phyloP scores from a whole-genome alignment of 2,113 vertebrate species.

The Chelonoidis abingdonii region DNA sequence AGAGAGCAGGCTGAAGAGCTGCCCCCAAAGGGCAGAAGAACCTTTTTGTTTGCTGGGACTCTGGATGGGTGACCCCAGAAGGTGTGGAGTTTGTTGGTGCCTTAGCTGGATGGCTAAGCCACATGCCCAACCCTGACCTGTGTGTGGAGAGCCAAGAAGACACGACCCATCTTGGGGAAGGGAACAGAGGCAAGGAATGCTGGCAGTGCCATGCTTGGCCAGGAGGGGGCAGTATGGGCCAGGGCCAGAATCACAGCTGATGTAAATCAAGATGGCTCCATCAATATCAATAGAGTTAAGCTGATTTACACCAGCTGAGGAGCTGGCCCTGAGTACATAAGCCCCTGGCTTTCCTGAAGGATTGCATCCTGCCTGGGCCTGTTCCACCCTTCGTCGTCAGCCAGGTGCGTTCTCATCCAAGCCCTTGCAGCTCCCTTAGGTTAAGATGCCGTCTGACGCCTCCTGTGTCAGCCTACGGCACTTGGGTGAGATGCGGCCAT shows the following conservation, averaged over 20 bases:
- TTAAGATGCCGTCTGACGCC: neutral
- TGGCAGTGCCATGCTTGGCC: neutral
- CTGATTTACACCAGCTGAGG: neutral
- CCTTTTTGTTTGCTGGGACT: too few relatives aligned
- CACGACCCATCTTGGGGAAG: neutral
- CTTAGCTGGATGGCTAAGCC: too few relatives aligned
- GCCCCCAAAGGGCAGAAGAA: too few relatives aligned
- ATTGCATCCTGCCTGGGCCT: neutral
- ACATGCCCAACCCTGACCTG: neutral
- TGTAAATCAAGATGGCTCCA: neutral
- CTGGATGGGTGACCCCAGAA: too few relatives aligned
- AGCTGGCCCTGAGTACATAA: neutral
- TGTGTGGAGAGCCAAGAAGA: neutral
- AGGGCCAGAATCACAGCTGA: neutral
- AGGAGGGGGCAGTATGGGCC: neutral
- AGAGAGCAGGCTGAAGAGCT: too few relatives aligned
- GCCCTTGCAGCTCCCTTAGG: neutral
- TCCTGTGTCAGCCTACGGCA: neutral
- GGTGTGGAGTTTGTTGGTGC: too few relatives aligned
- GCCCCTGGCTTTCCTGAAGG: neutral
- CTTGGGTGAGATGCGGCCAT: neutral
- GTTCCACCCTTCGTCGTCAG: too few relatives aligned
- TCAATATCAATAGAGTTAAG: too few relatives aligned
- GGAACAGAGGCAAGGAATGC: neutral
- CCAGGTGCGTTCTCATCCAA: neutral